Evolutionary conservation across 2,113 vertebrate species (phyloP).

Genomic region (Butorides virescens): DNA sequence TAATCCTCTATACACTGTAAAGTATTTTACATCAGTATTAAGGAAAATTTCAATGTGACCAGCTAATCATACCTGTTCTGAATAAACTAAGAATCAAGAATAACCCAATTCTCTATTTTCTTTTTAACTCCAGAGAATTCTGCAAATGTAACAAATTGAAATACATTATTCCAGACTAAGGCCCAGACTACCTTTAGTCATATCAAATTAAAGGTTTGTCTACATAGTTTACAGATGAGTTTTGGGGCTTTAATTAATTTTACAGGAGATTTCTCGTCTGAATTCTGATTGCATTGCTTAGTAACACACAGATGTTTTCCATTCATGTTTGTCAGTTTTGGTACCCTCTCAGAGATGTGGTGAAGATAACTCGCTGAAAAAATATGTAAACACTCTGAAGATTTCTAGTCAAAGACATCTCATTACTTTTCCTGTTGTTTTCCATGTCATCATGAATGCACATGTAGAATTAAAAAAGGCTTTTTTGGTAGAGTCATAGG

Average conservation of each 20-base stretch:
- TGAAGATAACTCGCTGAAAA: not conserved
- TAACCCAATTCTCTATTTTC: not conserved
- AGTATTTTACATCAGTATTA: not conserved
- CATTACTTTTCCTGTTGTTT: not conserved
- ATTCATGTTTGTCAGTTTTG: not conserved
- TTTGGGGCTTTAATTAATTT: not conserved
- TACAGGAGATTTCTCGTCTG: not conserved
- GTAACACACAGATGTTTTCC: not conserved
- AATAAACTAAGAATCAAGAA: not conserved
- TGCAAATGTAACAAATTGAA: not conserved
- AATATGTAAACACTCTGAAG: not conserved
- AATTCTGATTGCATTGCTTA: not conserved
- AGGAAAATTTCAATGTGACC: not conserved
- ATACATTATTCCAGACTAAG: not conserved
- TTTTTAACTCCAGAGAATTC: not conserved
- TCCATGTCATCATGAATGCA: not conserved
- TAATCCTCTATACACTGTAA: not conserved
- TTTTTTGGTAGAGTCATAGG: not conserved
- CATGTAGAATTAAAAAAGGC: not conserved
- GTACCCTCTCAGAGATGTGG: not conserved
- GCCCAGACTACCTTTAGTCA: not conserved
- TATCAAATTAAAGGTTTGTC: not conserved
- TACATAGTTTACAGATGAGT: not conserved
- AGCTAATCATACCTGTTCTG: not conserved
- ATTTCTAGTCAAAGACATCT: not conserved